Evolutionary conservation across 2,113 vertebrate species (phyloP).

Genomic region (Ammospiza nelsoni): DNA sequence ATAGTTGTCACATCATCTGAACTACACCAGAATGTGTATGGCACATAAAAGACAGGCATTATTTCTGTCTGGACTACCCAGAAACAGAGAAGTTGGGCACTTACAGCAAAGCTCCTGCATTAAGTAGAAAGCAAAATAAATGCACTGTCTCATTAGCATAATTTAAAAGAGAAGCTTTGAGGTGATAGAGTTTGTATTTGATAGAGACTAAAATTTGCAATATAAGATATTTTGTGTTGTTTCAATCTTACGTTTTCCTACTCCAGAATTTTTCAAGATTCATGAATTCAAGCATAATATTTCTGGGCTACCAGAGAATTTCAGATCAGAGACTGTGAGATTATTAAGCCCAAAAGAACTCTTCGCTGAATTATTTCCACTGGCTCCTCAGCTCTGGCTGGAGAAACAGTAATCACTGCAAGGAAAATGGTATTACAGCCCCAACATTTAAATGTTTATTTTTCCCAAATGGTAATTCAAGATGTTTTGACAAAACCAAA

Average conservation of each 20-base stretch:
- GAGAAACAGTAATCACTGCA: neutral
- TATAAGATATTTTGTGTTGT: neutral
- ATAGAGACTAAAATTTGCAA: neutral
- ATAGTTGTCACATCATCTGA: neutral
- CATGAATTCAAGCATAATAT: neutral
- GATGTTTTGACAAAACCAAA: slow-evolving; percentile 7
- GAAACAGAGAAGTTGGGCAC: neutral
- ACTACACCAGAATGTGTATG: neutral
- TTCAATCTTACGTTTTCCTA: neutral
- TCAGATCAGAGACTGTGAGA: neutral
- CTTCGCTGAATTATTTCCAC: neutral
- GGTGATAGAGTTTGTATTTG: neutral
- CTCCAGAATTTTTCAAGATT: neutral
- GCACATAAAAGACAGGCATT: neutral
- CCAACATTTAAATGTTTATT: neutral
- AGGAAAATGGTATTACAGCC: neutral
- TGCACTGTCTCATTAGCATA: neutral
- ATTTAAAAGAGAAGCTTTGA: neutral
- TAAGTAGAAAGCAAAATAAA: neutral
- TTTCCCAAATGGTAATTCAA: slow-evolving; percentile 24
- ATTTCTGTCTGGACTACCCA: neutral
- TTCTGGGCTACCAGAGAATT: neutral
- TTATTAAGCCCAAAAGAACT: neutral
- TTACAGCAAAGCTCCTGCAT: neutral
- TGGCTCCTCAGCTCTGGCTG: neutral